These are phyloP conservation scores for Grapholita molesta DNA, from an alignment of 1,140 invertebrate genomes.

Conservation along the genomic window DNA sequence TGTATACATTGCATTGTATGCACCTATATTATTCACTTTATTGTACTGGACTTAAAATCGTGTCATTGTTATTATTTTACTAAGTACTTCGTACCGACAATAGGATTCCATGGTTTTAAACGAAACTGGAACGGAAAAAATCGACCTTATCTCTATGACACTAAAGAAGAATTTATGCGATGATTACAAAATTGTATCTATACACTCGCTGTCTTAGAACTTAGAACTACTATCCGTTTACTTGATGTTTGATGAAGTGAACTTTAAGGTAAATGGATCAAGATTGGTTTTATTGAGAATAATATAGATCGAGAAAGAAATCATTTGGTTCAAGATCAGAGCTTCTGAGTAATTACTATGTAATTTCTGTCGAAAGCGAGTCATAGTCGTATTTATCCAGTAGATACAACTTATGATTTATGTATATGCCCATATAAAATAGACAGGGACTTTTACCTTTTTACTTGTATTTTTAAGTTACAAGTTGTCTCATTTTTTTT, in stretches of 20 bases:
- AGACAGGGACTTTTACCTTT: too few relatives aligned
- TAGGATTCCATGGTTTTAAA: neutral
- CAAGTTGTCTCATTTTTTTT: too few relatives aligned
- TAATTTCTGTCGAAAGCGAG: neutral
- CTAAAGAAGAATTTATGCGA: too few relatives aligned
- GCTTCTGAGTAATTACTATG: neutral
- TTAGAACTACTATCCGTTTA: neutral
- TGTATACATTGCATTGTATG: too few relatives aligned
- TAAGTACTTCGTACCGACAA: neutral
- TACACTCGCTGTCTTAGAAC: too few relatives aligned
- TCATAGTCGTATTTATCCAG: neutral
- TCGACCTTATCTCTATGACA: neutral
- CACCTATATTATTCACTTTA: too few relatives aligned
- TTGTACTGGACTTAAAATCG: neutral
- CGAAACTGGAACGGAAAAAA: neutral
- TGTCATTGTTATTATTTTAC: constrained; percentile 1
- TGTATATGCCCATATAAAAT: too few relatives aligned
- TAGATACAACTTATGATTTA: too few relatives aligned
- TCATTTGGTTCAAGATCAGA: neutral
- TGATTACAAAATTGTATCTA: too few relatives aligned
- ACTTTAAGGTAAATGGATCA: neutral
- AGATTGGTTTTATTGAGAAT: neutral
- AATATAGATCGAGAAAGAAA: neutral
- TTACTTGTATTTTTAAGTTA: too few relatives aligned
- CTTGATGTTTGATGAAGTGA: neutral